Evolutionary conservation across 2,797 vertebrate genomes (phyloP), one percentile per base, ranked within the genome.

Genomic region (Vipera latastei): DNA sequence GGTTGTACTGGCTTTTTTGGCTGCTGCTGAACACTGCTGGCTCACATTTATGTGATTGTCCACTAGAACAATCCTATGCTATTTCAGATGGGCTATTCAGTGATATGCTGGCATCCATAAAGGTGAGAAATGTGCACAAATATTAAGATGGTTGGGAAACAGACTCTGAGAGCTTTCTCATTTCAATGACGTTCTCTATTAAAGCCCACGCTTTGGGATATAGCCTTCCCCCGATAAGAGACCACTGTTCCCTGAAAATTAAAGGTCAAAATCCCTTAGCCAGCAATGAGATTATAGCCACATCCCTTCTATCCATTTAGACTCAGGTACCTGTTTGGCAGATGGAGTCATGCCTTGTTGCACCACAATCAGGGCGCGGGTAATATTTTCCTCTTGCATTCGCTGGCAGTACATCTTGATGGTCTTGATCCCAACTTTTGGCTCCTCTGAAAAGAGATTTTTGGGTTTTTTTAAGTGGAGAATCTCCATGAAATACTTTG

Each of bases 311-410:
- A 13, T 53, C 55, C 6, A 69, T 44, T 2, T 6, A 11, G 1
- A 44, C 1, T 18, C 2, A 48, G 14, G 57, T 32, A 99, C 99
- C 98, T 99, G 99, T 96, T 99, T 99, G 2, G 99, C 99, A 0
- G 99, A 99, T 0, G 99, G 99, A 0, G 99, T 99, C 99, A 99
- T 99, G 92, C 99, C 99, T 96, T 99, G 99, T 97, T 99, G 99
- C 22, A 99, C 99, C 92, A 99, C 99, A 25, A 99, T 99, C 94
- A 99, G 98, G 0, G 99, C 99, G 0, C 99, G 97, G 0, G 99
- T 99, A 97, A 99, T 99, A 97, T 99, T 99, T 96, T 99, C 99
- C 93, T 99, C 99, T 97, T 99, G 99, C 99, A 99, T 99, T 53
- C 99, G 98, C 96, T 99, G 99, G 94, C 99, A 99, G 96, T 99